Evolutionary conservation across 2,797 vertebrate genomes (phyloP).

Genomic region (Peromyscus attwateri): DNA sequence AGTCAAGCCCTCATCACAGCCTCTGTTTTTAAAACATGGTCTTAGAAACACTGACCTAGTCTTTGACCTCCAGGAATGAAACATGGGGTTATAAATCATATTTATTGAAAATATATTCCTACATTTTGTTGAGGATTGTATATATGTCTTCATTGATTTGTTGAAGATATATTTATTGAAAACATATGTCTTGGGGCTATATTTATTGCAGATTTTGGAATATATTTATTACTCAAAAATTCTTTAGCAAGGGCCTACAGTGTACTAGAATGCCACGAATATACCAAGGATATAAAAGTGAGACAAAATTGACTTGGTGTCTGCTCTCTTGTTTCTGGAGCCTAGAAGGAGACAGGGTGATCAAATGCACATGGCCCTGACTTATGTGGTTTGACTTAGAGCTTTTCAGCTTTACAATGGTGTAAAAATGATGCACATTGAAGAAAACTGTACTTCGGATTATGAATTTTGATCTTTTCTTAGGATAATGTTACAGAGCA

Average conservation of each 20-base stretch:
- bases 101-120: slow-evolving; percentile 47
- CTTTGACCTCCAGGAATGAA: slow-evolving; percentile 30
- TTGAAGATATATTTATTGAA: slow-evolving; percentile 28
- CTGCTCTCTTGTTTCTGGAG: neutral
- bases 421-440: neutral
- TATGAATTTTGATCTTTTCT: neutral
- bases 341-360: neutral
- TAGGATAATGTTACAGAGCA: neutral
- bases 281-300: neutral
- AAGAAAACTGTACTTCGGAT: neutral
- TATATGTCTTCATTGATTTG: slow-evolving; percentile 3
- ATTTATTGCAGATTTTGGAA: neutral
- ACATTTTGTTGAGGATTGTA: slow-evolving; percentile 37
- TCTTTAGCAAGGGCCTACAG: neutral
- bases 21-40: slow-evolving; percentile 54
- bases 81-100: slow-evolving; percentile 20
- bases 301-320: neutral
- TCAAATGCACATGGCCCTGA: neutral
- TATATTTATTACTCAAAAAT: slow-evolving; percentile 4
- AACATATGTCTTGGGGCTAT: neutral
- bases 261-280: neutral
- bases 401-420: neutral
- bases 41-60: slow-evolving; percentile 37
- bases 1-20: slow-evolving; percentile 39
- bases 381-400: neutral